Base-by-base conservation (phyloP, 2,888 invertebrate genomes). In the Autographa gamma region DNA sequence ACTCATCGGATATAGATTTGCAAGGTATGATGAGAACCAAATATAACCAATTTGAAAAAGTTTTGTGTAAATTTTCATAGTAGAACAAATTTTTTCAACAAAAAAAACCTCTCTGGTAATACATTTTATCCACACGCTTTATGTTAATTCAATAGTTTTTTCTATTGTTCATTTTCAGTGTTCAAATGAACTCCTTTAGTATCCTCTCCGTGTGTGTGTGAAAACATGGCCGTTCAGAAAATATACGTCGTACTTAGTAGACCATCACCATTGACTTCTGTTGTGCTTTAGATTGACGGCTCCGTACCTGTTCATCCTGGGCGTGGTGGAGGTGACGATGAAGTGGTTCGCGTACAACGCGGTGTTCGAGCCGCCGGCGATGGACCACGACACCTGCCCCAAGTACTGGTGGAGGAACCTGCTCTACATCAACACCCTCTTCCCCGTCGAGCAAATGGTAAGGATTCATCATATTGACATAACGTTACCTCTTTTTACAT, bases 331-430 rank as follows among this genome's bases (percentile, higher is more conserved):
- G 89, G 97, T 98, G 61, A 96, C 97, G n/a, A 98, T 98, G 97
- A 97, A 98, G 87, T 98, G 98, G 97, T 97, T 98, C 90, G 96
- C 97, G 68, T 96, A 97, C 86, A 97, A 97, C 91, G 97, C 98
- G 0, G 97, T 98, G 54, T 98, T 98, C 90, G 98, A 98, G 89
- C 98, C 98, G 4, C 98, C 98, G 0, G 97, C 98, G 0, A 96
- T 96, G 89, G 98, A 98, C 94, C 97, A 98, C 89, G 96, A 97
- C 69, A 98, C 98, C 84, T 98, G 98, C 86, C 97, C 97, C 19
- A 96, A 97, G 82, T 98, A 97, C 90, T 98, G 98, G 98, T 98
- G 98, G 98, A 96, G 98, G 80, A 98, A 98, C 92, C 94, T 98
- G 58, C 95, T 98, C 1, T 98, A 98, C 87, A 98, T 98, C 88